A percentile compares a stretch with the other conserved stretches of the same genome.
These are phyloP conservation scores for Agrotis clavis DNA, from an alignment of 2,888 invertebrate species.

Conservation along the genomic window DNA sequence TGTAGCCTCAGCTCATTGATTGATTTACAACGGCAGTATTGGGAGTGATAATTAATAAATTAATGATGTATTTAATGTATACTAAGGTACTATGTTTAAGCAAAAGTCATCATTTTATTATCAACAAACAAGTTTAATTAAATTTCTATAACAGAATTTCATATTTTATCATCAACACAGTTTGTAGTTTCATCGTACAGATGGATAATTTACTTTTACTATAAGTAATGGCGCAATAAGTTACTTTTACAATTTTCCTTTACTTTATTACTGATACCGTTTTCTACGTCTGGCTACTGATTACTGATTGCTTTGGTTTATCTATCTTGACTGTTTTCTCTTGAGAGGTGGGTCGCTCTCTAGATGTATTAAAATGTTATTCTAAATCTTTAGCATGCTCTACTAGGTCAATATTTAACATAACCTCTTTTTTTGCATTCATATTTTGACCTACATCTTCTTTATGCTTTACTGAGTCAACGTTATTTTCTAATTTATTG, in stretches of 20 bases:
- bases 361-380: background rate
- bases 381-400: no score
- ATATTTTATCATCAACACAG: conserved; percentile 6
- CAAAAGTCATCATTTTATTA: background rate
- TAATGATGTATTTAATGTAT: no score
- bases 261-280: conserved; percentile 36
- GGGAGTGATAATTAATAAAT: no score
- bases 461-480: no score
- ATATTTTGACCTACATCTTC: background rate
- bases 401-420: background rate
- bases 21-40: no score
- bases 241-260: conserved; percentile 41
- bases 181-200: conserved; percentile 9
- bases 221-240: conserved; percentile 15
- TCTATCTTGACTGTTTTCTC: conserved; percentile 38
- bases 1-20: no score
- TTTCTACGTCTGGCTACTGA: conserved; percentile 35
- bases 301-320: conserved; percentile 27
- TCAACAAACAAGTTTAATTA: background rate
- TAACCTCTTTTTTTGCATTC: no score
- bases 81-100: background rate
- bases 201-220: conserved; percentile 45
- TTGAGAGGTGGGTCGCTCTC: background rate
- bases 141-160: conserved; percentile 23
- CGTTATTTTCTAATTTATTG: no score